Evolutionary conservation across 2,797 vertebrate species (phyloP), one percentile per base, ranked within the genome.

Genomic region (Huso huso): DNA sequence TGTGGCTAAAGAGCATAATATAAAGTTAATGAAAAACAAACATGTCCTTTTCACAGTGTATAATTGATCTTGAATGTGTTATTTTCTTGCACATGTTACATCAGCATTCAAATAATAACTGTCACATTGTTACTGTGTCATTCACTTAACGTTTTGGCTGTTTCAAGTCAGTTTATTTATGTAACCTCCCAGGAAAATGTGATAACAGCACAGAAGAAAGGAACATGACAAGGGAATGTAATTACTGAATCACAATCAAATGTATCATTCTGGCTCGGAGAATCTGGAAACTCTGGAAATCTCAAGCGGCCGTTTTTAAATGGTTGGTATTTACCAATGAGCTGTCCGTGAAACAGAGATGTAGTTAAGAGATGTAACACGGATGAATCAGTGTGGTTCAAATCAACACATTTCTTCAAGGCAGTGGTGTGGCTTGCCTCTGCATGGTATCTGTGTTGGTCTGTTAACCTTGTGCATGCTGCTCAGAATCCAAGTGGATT

Each of bases 1-100:
- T 81, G 83, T 83, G 83, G 89, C 85, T 86, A 86, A 80, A 78
- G 82, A 84, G 79, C 86, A 85, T 89, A 87, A 88, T 83, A 79
- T 80, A 80, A 86, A 67, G 81, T 87, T 92, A 92, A 93, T 93
- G 87, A 91, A 94, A 95, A 85, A 81, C 89, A 94, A 94, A 93
- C 89, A 90, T 83, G 83, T 84, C 81, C 74, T 65, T 80, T 71
- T 70, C 68, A 69, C 76, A 72, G 69, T 75, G 58, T 70, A 72
- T 79, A 83, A 83, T 81, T 78, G 81, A 77, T 75, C 74, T 78
- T 78, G 79, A 80, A 75, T 68, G 63, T 71, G 83, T 68, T 87
- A 87, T 84, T 84, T 83, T 84, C 80, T 81, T 79, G 81, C 84
- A 78, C 72, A 77, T 48, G 72, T 74, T 73, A 77, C 61, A 73